Evolutionary conservation across 2,797 vertebrate genomes (phyloP).

Genomic region (Salmo trutta): DNA sequence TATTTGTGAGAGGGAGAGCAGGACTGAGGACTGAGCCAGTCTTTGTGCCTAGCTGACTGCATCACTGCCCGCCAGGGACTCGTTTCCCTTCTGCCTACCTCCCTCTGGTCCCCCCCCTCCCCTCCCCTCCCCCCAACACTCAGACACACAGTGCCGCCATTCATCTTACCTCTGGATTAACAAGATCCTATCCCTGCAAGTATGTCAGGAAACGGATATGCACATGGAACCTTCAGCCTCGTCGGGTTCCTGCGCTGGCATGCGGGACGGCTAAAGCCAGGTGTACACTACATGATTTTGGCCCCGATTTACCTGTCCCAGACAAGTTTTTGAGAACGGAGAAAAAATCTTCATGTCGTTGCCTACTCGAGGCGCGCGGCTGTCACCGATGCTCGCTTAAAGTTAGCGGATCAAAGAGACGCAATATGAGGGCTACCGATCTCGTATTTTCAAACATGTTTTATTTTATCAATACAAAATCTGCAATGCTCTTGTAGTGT

Average conservation of each 20-base stretch:
- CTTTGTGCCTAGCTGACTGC: slow-evolving; percentile 56
- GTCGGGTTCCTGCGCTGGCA: slow-evolving; percentile 43
- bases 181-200: slow-evolving; percentile 64
- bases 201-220: slow-evolving; percentile 50
- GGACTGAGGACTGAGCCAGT: slow-evolving; percentile 57
- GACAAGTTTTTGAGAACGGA: too few relatives aligned
- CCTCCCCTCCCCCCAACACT: background rate
- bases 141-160: slow-evolving; percentile 63
- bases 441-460: too few relatives aligned
- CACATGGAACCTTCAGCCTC: slow-evolving; percentile 20
- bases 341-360: too few relatives aligned
- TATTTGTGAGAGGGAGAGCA: slow-evolving; percentile 33
- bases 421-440: too few relatives aligned
- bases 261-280: background rate
- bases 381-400: too few relatives aligned
- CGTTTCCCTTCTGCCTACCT: background rate
- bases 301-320: too few relatives aligned
- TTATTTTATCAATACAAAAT: too few relatives aligned
- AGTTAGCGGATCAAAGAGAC: too few relatives aligned
- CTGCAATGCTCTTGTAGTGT: too few relatives aligned
- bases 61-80: background rate
- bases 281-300: too few relatives aligned
- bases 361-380: too few relatives aligned
- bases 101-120: slow-evolving; percentile 33
- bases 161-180: slow-evolving; percentile 72